Evolutionary conservation across 2,113 vertebrate genomes (phyloP).

Genomic region (Pangasianodon gigas): DNA sequence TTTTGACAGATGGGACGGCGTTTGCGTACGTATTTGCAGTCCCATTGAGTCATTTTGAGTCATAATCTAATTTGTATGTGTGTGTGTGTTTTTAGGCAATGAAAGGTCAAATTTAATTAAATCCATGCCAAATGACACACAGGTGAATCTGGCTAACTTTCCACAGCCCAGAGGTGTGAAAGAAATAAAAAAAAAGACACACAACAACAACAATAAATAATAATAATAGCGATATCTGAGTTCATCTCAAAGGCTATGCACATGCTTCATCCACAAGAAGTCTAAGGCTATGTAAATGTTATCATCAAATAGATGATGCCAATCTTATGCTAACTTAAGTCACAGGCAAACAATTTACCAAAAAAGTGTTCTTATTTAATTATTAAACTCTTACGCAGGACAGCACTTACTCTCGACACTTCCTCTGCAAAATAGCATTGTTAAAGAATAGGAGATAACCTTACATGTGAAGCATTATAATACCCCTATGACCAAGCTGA

Average conservation of each 20-base stretch:
- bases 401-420: not conserved
- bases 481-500: too few relatives aligned
- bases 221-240: not conserved
- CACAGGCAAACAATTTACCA: not conserved
- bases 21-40: too few relatives aligned
- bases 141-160: slow-evolving; percentile 52
- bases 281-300: not conserved
- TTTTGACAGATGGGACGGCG: too few relatives aligned
- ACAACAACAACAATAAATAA: slow-evolving; percentile 47
- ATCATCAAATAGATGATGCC: not conserved
- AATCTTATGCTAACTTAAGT: not conserved
- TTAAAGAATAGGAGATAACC: too few relatives aligned
- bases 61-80: too few relatives aligned
- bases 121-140: not conserved
- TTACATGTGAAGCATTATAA: not conserved
- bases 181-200: slow-evolving; percentile 27
- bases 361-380: not conserved
- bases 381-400: not conserved
- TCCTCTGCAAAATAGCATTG: not conserved
- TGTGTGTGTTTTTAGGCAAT: slow-evolving; percentile 23
- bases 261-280: too few relatives aligned
- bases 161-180: slow-evolving; percentile 62
- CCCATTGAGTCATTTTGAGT: too few relatives aligned
- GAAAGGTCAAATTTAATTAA: slow-evolving; percentile 25
- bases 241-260: not conserved